Evolutionary conservation across 1,140 invertebrate species (phyloP).

Genomic region (Nymphalis io): DNA sequence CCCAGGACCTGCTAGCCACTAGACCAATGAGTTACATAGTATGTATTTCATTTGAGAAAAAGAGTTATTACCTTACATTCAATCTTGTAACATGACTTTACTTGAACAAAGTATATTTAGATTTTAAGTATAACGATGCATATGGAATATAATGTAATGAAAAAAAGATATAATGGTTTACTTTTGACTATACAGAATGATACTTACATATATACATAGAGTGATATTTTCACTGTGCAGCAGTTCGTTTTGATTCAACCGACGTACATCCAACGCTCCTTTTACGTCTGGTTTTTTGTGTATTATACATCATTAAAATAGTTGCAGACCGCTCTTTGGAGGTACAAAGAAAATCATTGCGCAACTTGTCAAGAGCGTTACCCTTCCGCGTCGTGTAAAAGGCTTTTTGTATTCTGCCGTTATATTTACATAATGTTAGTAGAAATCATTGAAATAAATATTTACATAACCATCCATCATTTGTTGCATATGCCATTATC

Average conservation of each 20-base stretch:
- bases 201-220: background rate
- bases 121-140: too few relatives aligned
- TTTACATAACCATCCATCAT: too few relatives aligned
- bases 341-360: conserved; percentile 22
- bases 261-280: background rate
- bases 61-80: too few relatives aligned
- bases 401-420: background rate
- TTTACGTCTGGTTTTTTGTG: conserved; percentile 22
- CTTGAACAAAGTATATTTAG: too few relatives aligned
- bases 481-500: too few relatives aligned
- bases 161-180: background rate
- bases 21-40: too few relatives aligned
- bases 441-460: background rate
- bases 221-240: background rate
- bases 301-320: conserved; percentile 31
- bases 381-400: conserved; percentile 18
- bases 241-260: background rate
- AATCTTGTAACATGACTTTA: too few relatives aligned
- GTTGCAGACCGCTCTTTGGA: conserved; percentile 22
- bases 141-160: background rate
- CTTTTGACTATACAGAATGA: background rate
- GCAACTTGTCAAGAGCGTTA: conserved; percentile 29
- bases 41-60: too few relatives aligned
- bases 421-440: background rate
- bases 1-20: too few relatives aligned